A percentile compares a stretch with the other conserved stretches of the same genome.
phyloP scores from a whole-genome alignment of 2,113 vertebrate genomes.

The Brachyhypopomus gauderio region DNA sequence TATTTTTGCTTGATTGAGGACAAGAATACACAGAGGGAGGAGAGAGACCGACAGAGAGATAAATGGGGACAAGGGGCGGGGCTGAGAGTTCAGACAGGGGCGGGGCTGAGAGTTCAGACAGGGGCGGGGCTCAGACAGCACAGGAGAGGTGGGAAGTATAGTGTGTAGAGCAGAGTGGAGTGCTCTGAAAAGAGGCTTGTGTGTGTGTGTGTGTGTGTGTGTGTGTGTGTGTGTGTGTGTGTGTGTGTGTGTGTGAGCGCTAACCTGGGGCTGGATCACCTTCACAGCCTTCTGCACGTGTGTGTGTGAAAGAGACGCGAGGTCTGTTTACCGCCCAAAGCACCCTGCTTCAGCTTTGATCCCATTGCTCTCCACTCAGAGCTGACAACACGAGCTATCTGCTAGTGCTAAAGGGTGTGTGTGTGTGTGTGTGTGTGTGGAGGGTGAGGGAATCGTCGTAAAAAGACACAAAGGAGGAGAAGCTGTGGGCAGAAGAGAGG shows the following conservation, averaged over 20 bases:
- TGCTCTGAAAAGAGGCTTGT: too few relatives aligned
- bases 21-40: too few relatives aligned
- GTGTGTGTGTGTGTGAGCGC: too few relatives aligned
- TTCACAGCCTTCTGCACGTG: too few relatives aligned
- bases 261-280: too few relatives aligned
- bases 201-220: not conserved
- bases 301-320: too few relatives aligned
- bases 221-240: too few relatives aligned
- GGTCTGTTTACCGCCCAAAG: slow-evolving; percentile 31
- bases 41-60: not conserved
- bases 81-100: not conserved
- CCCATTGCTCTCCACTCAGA: slow-evolving; percentile 25
- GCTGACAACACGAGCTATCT: slow-evolving; percentile 23
- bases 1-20: too few relatives aligned
- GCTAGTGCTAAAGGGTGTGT: slow-evolving; percentile 11
- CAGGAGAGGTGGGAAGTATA: not conserved
- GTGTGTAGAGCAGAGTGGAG: too few relatives aligned
- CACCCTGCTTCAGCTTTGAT: slow-evolving; percentile 23
- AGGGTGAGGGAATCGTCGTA: not conserved
- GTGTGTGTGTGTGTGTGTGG: not conserved
- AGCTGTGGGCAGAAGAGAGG: not conserved
- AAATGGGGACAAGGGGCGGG: not conserved
- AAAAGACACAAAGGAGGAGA: not conserved
- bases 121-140: too few relatives aligned
- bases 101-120: too few relatives aligned